Base-by-base conservation (phyloP, 2,797 vertebrate genomes). In the Sebastolobus altivelis region DNA sequence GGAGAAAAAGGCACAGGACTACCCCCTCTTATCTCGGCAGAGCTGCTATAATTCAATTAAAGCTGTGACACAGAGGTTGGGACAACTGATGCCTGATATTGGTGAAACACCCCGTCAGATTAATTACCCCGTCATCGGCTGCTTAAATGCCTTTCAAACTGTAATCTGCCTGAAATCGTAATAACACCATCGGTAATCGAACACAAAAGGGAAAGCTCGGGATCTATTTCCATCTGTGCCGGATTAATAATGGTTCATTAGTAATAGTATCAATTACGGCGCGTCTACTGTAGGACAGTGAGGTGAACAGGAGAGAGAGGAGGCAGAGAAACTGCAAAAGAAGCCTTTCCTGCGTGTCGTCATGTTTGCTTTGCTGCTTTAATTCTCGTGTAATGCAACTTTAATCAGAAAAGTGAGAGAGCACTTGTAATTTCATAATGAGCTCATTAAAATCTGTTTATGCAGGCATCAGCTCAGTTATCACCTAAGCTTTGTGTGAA, bases 91-190 rank as follows among this genome's bases (percentile, higher is more conserved):
- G 85, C 55, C 67, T 83, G 74, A 58, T 87, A 86, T 77, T 80
- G 85, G 63, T 85, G 81, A 84, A 91, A 75, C 84, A 83, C 71
- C 78, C 77, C 22, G 18, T 83, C 69, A 67, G 81, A 93, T 90
- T 88, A 93, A 93, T 93, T 92, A 90, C 71, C 78, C 84, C 83
- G 40, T 88, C 86, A 62, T 84, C 18, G 61, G 62, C 87, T 88
- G 75, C 62, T 88, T 90, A 86, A 89, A 89, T 5, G 55, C 78
- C 84, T 87, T 89, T 90, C 70, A 88, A 86, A 76, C 76, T 85
- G 72, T 92, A 91, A 94, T 93, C 92, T 91, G 87, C 88, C 84
- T 89, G 85, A 92, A 92, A 92, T 92, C 77, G 27, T 84, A 88
- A 92, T 86, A 90, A 88, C 67, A 83, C 77, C 87, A 82, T 86